These are phyloP conservation scores for Hydrolagus colliei DNA, from an alignment of 2,797 vertebrate genomes.

Conservation along the genomic window DNA sequence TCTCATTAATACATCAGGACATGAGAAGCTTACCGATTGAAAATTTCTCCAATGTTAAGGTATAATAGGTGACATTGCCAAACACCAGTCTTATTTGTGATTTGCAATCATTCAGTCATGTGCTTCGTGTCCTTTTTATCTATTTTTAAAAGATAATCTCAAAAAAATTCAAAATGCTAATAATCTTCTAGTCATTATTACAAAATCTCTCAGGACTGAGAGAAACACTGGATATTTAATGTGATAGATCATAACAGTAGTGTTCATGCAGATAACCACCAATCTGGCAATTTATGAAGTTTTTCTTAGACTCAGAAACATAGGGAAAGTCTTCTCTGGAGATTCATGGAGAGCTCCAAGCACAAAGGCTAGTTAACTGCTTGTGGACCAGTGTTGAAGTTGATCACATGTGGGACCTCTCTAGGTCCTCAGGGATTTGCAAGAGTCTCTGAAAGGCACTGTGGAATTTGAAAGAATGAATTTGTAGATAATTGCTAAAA, in stretches of 20 bases:
- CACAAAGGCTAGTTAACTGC: too few relatives aligned
- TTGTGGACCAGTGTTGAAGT: too few relatives aligned
- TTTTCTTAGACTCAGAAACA: too few relatives aligned
- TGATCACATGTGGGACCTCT: too few relatives aligned
- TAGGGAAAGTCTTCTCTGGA: too few relatives aligned
- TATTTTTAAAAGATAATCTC: not conserved
- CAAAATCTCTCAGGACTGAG: not conserved
- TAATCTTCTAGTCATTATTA: not conserved
- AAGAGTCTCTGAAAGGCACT: too few relatives aligned
- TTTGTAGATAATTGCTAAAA: too few relatives aligned
- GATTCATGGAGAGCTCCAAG: too few relatives aligned
- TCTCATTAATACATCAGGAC: not conserved
- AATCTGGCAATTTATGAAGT: too few relatives aligned
- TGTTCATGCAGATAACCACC: not conserved
- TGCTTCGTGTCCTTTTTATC: not conserved
- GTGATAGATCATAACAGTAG: not conserved
- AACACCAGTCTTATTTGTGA: not conserved
- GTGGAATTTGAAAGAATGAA: too few relatives aligned
- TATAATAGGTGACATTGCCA: conserved; percentile 21
- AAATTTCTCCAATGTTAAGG: not conserved
- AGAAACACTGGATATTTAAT: not conserved
- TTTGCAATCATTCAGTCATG: not conserved
- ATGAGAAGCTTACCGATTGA: conserved; percentile 9
- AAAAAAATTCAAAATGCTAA: not conserved
- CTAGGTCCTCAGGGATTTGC: too few relatives aligned